Evolutionary conservation across 2,888 invertebrate species (phyloP).

Genomic region (Norana najaformis): DNA sequence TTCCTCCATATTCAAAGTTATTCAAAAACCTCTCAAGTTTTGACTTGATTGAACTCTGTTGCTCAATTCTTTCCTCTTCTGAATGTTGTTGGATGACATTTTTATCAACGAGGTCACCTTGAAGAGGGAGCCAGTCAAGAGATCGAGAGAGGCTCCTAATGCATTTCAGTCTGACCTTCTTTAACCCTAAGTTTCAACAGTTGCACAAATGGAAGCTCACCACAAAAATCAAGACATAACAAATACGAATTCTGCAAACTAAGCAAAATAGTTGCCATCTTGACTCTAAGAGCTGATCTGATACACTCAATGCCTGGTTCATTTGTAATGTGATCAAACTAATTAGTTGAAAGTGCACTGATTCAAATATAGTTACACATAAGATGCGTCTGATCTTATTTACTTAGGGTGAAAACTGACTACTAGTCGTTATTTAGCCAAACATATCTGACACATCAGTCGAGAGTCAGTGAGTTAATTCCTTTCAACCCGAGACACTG

Average conservation of each 20-base stretch:
- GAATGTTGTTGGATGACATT: slow-evolving; percentile 73
- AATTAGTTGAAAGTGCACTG: too few relatives aligned
- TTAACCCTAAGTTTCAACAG: neutral
- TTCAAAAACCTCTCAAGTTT: slow-evolving; percentile 75
- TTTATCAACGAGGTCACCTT: slow-evolving; percentile 89
- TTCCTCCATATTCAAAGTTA: neutral
- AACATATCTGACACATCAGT: neutral
- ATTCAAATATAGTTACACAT: too few relatives aligned
- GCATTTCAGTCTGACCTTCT: slow-evolving; percentile 13
- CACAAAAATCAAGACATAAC: neutral
- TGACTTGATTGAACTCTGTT: slow-evolving; percentile 90
- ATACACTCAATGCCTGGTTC: neutral
- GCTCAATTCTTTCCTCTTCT: slow-evolving; percentile 79
- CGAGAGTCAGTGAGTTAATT: neutral
- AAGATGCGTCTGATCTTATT: neutral
- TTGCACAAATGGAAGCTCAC: neutral
- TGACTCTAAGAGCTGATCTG: too few relatives aligned
- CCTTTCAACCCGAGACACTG: too few relatives aligned
- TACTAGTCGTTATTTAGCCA: neutral
- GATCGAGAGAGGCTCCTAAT: neutral
- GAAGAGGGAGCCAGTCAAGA: slow-evolving; percentile 85
- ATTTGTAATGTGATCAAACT: neutral
- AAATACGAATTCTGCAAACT: neutral
- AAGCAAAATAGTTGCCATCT: neutral
- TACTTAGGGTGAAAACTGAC: neutral